These are phyloP conservation scores for Amphiprion percula DNA, from an alignment of 2,113 vertebrate species.

Conservation along the genomic window DNA sequence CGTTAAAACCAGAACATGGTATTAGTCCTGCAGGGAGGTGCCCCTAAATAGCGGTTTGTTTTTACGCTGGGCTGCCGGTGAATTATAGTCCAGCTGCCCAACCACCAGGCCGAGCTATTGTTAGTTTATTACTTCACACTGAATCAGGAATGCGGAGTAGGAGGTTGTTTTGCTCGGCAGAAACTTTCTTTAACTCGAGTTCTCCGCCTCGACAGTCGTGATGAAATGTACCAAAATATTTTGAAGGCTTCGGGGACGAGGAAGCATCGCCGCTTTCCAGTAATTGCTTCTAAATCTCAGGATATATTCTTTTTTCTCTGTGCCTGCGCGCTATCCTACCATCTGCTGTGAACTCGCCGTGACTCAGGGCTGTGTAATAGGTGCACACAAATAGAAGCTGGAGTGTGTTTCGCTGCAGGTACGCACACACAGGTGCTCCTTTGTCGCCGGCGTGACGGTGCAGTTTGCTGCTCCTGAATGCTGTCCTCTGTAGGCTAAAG, in stretches of 20 bases:
- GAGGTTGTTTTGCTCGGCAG: slow-evolving; percentile 21
- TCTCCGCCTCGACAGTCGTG: slow-evolving; percentile 4
- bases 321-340: not conserved
- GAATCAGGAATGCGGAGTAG: slow-evolving; percentile 18
- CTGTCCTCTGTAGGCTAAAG: slow-evolving; percentile 73
- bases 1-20: slow-evolving; percentile 41
- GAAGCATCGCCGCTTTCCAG: slow-evolving; percentile 2
- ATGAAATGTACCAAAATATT: slow-evolving; percentile 19
- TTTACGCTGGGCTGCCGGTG: slow-evolving; percentile 30
- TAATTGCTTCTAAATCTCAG: slow-evolving; percentile 33
- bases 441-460: slow-evolving; percentile 77
- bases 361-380: slow-evolving; percentile 26
- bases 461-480: slow-evolving; percentile 73
- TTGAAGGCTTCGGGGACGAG: slow-evolving; percentile 7
- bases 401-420: slow-evolving; percentile 27
- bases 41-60: slow-evolving; percentile 42
- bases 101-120: slow-evolving; percentile 18
- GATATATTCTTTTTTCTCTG: slow-evolving; percentile 18
- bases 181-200: slow-evolving; percentile 29
- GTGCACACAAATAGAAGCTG: slow-evolving; percentile 26
- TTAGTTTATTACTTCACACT: slow-evolving; percentile 26
- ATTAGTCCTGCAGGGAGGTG: slow-evolving; percentile 28
- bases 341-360: slow-evolving; percentile 50
- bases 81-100: slow-evolving; percentile 33
- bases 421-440: slow-evolving; percentile 72